phyloP scores from a whole-genome alignment of 2,113 vertebrate genomes.

The Chloropsis cyanopogon region DNA sequence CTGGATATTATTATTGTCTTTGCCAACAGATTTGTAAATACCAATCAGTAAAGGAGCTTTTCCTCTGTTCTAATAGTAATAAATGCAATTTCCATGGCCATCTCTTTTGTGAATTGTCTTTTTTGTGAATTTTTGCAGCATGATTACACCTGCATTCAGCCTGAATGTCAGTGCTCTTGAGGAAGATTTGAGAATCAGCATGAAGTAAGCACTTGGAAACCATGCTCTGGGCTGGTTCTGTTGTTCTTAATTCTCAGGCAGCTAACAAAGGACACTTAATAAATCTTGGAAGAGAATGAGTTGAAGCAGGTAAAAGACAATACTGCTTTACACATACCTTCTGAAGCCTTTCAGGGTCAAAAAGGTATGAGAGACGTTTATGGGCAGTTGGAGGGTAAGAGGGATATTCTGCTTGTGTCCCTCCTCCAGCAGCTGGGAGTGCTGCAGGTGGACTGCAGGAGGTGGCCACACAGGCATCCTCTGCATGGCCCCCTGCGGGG shows the following conservation, averaged over 20 bases:
- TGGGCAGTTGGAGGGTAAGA: background rate
- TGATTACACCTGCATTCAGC: background rate
- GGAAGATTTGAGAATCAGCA: background rate
- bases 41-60: constrained; percentile 9
- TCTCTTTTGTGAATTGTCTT: background rate
- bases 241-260: background rate
- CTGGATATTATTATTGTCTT: constrained; percentile 55
- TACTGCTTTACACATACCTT: background rate
- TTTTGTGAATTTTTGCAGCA: background rate
- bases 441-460: background rate
- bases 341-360: background rate
- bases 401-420: background rate
- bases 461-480: rapidly evolving
- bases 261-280: background rate
- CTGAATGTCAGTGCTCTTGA: background rate
- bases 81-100: background rate
- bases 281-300: background rate
- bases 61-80: constrained; percentile 24
- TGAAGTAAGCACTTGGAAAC: background rate
- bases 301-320: background rate
- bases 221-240: background rate
- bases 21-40: constrained; percentile 55
- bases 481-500: rapidly evolving
- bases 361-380: background rate
- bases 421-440: background rate